These are phyloP conservation scores for Gobiocypris rarus DNA, from an alignment of 2,113 vertebrate species.

Conservation along the genomic window DNA sequence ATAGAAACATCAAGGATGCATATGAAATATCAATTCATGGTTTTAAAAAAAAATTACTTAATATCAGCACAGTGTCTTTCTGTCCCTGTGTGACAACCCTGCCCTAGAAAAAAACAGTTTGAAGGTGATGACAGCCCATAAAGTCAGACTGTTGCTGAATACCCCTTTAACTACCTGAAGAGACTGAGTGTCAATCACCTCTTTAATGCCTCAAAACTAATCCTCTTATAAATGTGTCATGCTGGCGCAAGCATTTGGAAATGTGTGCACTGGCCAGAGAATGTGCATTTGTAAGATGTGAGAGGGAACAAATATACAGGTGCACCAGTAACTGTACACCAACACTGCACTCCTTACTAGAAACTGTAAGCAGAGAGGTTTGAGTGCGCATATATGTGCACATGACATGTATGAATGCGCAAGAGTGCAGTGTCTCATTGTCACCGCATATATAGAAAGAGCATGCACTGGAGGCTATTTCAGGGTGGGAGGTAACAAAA, in stretches of 20 bases:
- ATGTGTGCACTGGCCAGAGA: background rate
- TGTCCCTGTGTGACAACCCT: background rate
- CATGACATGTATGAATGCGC: background rate
- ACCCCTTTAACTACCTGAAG: slow-evolving; percentile 45
- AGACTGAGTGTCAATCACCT: slow-evolving; percentile 36
- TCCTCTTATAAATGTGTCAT: slow-evolving; percentile 15
- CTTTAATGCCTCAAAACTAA: slow-evolving; percentile 25
- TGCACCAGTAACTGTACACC: background rate
- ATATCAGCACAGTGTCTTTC: background rate
- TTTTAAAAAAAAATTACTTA: background rate
- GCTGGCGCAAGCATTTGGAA: background rate
- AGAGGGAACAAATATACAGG: background rate
- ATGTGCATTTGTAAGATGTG: background rate
- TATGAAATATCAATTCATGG: background rate
- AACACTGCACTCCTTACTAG: background rate
- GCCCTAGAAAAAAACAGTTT: background rate
- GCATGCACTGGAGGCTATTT: slow-evolving; percentile 46
- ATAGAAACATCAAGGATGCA: background rate
- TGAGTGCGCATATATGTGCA: background rate
- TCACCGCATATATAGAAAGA: slow-evolving; percentile 29
- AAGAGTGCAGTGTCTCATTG: background rate
- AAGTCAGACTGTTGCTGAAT: slow-evolving; percentile 52
- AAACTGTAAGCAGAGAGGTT: slow-evolving; percentile 9
- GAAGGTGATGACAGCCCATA: slow-evolving; percentile 61
- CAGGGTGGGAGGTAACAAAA: slow-evolving; percentile 46